Percentiles rank a stretch among this genome's conserved stretches.
phyloP scores from a whole-genome alignment of 2,113 vertebrate species.

The Ageneiosus marmoratus region DNA sequence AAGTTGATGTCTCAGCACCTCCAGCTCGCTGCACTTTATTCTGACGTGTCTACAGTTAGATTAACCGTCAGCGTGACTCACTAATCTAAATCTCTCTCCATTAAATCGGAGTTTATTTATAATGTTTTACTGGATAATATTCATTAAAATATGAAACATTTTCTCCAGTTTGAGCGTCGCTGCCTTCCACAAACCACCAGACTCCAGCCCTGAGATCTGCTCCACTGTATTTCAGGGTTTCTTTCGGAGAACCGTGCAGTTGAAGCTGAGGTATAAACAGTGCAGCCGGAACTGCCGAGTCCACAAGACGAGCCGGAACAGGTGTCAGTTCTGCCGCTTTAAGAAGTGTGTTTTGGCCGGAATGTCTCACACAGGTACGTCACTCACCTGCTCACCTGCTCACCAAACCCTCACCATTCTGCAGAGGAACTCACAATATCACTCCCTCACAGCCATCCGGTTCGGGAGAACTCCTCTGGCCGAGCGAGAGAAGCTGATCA shows the following conservation, averaged over 20 bases:
- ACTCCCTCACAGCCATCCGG: constrained; percentile 75
- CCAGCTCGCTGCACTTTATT: too few species aligned
- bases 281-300: constrained; percentile 84
- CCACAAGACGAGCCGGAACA: constrained; percentile 85
- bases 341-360: constrained; percentile 84
- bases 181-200: not conserved
- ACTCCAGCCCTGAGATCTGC: not conserved
- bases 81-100: too few species aligned
- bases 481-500: constrained; percentile 83
- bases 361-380: constrained; percentile 84
- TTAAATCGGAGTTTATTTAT: too few species aligned
- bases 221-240: constrained; percentile 73
- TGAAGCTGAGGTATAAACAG: constrained; percentile 82
- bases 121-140: too few species aligned
- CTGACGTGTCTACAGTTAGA: too few species aligned
- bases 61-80: too few species aligned
- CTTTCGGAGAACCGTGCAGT: constrained; percentile 81
- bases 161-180: not conserved
- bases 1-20: too few species aligned
- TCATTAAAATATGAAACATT: not conserved
- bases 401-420: not conserved
- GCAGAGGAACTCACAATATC: not conserved
- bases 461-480: constrained; percentile 84
- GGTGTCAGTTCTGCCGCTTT: constrained; percentile 87
- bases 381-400: not conserved